Conservation (phyloP, 2,888 invertebrate species). For the Xanthorhoe designata region DNA sequence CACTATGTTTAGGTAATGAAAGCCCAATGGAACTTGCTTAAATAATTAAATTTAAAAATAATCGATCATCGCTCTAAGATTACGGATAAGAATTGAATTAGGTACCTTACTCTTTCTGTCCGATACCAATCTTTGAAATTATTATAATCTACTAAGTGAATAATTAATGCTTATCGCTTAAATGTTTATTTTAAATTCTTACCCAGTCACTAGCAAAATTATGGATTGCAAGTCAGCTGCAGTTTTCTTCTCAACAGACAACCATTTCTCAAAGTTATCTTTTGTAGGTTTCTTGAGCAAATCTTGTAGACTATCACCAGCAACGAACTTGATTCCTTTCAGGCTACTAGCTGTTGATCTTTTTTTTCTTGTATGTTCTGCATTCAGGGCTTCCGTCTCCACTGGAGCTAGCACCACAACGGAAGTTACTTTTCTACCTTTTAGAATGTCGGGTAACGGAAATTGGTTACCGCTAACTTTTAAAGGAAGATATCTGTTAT, state of each 20-base stretch:
- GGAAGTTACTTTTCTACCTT: conserved; percentile 92
- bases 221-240: conserved; percentile 92
- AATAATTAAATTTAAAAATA: too few relatives aligned
- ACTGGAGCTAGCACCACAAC: conserved; percentile 95
- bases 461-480: conserved; percentile 94
- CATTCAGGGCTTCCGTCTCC: conserved; percentile 87
- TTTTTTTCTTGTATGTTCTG: conserved; percentile 80
- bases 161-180: too few relatives aligned
- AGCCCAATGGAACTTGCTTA: too few relatives aligned
- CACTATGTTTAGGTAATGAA: too few relatives aligned
- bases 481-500: conserved; percentile 93
- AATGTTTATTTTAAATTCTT: too few relatives aligned
- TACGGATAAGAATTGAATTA: too few relatives aligned
- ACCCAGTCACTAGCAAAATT: conserved; percentile 93
- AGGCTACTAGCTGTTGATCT: conserved; percentile 82
- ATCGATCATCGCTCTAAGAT: too few relatives aligned
- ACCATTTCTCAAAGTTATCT: conserved; percentile 92
- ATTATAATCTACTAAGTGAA: too few relatives aligned
- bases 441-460: conserved; percentile 91
- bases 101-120: too few relatives aligned
- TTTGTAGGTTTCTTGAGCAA: conserved; percentile 90
- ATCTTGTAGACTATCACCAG: conserved; percentile 91
- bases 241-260: conserved; percentile 91
- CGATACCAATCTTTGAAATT: too few relatives aligned
- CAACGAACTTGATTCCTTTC: conserved; percentile 90